Percentiles rank a stretch among this genome's conserved stretches.
These are phyloP conservation scores for Rapana venosa DNA, from an alignment of 2,888 invertebrate species.

Conservation along the genomic window DNA sequence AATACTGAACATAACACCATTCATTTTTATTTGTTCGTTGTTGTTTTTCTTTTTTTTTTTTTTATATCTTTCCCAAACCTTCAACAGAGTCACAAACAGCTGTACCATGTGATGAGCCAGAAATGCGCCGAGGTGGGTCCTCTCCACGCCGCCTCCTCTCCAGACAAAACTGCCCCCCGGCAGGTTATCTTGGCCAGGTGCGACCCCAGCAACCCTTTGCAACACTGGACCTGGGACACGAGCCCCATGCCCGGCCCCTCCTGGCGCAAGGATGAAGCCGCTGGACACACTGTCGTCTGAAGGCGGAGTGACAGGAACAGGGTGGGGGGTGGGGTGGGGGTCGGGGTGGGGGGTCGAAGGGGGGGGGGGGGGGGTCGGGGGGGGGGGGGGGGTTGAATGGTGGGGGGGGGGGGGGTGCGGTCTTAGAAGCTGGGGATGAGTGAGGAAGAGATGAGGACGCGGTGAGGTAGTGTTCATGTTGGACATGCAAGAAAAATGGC, in stretches of 20 bases:
- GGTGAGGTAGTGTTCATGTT: not conserved
- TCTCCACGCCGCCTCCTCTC: not conserved
- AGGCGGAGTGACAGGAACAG: not conserved
- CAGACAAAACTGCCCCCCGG: not conserved
- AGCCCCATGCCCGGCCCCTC: slow-evolving; percentile 19
- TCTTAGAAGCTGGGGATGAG: too few relatives aligned
- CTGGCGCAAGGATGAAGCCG: slow-evolving; percentile 36
- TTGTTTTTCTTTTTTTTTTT: too few relatives aligned
- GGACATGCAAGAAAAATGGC: not conserved
- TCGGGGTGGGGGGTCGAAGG: too few relatives aligned
- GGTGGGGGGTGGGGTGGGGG: not conserved
- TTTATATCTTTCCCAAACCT: too few relatives aligned
- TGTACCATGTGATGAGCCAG: slow-evolving; percentile 9
- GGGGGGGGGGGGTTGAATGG: too few relatives aligned
- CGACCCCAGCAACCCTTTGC: slow-evolving; percentile 19
- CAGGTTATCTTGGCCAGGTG: not conserved
- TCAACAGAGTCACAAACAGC: slow-evolving; percentile 15
- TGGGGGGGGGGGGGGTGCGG: too few relatives aligned
- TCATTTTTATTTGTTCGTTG: too few relatives aligned
- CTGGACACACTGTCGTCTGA: slow-evolving; percentile 15
- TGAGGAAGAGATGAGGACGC: not conserved
- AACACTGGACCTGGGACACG: slow-evolving; percentile 34
- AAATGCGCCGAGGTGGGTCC: not conserved
- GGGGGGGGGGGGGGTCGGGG: too few relatives aligned
- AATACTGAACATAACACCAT: too few relatives aligned